phyloP scores from a whole-genome alignment of 1,140 invertebrate genomes.

The Nymphalis io region DNA sequence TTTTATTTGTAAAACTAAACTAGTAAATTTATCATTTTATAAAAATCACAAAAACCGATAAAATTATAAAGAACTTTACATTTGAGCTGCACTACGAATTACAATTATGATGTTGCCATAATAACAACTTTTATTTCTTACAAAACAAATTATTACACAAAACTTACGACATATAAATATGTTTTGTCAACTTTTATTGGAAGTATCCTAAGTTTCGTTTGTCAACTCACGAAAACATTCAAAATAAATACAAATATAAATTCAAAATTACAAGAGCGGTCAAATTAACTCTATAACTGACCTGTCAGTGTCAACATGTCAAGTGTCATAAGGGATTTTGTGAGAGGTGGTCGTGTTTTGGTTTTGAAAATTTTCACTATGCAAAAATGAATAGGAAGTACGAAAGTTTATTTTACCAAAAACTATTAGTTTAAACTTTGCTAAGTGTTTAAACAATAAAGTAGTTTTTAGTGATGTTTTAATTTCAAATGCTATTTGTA shows the following conservation, averaged over 20 bases:
- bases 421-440: constrained; percentile 43
- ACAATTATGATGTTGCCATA: background rate
- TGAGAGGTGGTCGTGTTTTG: constrained; percentile 55
- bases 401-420: constrained; percentile 48
- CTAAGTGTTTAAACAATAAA: constrained; percentile 21
- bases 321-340: constrained; percentile 49
- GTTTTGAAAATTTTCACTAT: constrained; percentile 39
- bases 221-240: too few species aligned
- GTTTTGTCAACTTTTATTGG: too few species aligned
- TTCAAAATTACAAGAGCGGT: background rate
- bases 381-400: constrained; percentile 54
- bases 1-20: background rate
- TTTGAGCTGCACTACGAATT: background rate
- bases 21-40: background rate
- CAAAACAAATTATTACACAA: too few species aligned
- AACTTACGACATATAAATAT: too few species aligned
- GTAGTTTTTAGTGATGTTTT: constrained; percentile 15
- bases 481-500: constrained; percentile 17
- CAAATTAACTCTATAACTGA: background rate
- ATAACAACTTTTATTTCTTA: too few species aligned
- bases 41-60: background rate
- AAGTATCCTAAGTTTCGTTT: too few species aligned
- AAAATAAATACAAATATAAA: too few species aligned
- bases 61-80: background rate
- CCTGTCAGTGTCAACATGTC: constrained; percentile 1